Base-by-base conservation (phyloP, 2,797 vertebrate genomes). In the Bucorvus abyssinicus region DNA sequence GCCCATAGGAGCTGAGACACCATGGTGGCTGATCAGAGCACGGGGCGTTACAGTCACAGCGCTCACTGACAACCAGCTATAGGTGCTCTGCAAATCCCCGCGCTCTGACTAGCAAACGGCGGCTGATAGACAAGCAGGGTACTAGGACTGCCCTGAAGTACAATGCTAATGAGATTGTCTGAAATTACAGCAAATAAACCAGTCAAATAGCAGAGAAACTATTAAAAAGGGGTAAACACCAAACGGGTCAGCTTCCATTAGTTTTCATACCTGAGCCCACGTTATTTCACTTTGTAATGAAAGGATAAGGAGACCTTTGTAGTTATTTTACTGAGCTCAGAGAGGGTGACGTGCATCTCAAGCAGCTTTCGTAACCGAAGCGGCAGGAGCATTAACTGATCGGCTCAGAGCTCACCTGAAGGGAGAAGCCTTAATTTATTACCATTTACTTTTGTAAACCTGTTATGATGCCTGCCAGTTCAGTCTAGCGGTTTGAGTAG, bases 241-340 rank as follows among this genome's bases (percentile, higher is more conserved):
- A 63, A 86, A 59, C 36, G n/a, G 83, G 56, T 89, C 70, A 38
- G 26, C 59, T 86, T 34, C 74, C 44, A 13, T 45, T 84, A n/a
- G 45, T 91, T 94, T 88, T 87, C 67, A 45, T 88, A 79, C 52
- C 55, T 87, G 29, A 76, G 80, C 70, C 29, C 8, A 0, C 55
- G 63, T 76, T 94, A 80, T 81, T 91, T 87, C 87, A 89, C 65
- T 94, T 84, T 74, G 57, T 83, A 95, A 94, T 93, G 92, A 97
- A 94, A 92, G 74, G 60, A 90, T 91, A 90, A 84, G 68, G 91
- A 96, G 83, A 95, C 60, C 53, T 96, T 60, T 84, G 92, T 90
- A 94, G 95, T 93, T 97, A 93, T 94, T 97, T 95, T 87, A 67
- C 86, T 80, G 81, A 79, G 70, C 87, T 89, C 70, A 77, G 38